phyloP scores from a whole-genome alignment of 2,797 vertebrate genomes.

The Myioborus miniatus region DNA sequence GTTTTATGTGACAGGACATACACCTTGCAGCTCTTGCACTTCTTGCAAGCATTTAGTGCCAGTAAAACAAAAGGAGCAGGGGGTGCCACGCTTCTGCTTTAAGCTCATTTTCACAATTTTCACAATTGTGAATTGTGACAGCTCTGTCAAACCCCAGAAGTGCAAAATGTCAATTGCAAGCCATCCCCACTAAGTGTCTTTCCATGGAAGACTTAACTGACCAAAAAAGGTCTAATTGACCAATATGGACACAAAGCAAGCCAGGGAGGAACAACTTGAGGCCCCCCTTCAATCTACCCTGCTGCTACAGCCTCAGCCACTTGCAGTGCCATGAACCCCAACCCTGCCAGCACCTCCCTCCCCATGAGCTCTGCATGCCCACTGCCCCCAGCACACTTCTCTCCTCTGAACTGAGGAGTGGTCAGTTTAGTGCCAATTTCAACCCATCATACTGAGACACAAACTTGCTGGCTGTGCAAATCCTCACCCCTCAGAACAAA shows the following conservation, averaged over 20 bases:
- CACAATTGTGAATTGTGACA: not conserved
- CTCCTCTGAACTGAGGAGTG: not conserved
- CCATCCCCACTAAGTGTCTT: not conserved
- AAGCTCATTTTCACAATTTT: not conserved
- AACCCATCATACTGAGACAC: fast-evolving
- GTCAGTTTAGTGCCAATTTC: not conserved
- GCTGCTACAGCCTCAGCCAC: not conserved
- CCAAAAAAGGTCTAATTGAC: not conserved
- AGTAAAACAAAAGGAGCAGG: not conserved
- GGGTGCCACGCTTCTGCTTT: not conserved
- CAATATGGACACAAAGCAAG: not conserved
- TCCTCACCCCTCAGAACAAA: not conserved
- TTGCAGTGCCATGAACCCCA: not conserved
- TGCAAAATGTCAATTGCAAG: not conserved
- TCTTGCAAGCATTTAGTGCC: fast-evolving
- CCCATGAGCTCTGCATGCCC: not conserved
- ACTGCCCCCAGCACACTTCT: not conserved
- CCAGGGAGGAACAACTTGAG: not conserved
- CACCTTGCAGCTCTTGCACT: not conserved
- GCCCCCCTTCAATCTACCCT: fast-evolving
- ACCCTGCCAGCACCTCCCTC: not conserved
- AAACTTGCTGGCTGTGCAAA: not conserved
- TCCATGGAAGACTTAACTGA: not conserved
- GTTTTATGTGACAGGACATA: not conserved
- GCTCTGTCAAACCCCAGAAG: not conserved